Evolutionary conservation across 2,797 vertebrate species (phyloP).

Genomic region (Furcifer pardalis): DNA sequence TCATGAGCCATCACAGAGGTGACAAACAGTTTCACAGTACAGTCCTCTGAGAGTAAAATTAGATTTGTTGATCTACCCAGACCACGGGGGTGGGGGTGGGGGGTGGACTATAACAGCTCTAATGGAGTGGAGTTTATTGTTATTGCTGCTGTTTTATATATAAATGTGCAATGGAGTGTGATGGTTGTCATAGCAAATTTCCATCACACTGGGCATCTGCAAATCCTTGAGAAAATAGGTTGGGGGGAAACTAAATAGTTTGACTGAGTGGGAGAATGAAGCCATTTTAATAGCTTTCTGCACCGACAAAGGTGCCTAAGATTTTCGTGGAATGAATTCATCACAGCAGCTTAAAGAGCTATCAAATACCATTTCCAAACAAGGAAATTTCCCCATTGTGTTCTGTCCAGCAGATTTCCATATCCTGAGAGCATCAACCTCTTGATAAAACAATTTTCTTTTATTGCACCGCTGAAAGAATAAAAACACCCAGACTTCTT

Average conservation of each 20-base stretch:
- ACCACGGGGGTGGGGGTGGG: slow-evolving; percentile 36
- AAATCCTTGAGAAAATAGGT: slow-evolving; percentile 42
- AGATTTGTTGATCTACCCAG: slow-evolving; percentile 14
- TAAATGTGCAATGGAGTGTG: slow-evolving; percentile 45
- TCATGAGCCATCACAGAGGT: neutral
- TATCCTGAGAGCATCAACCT: slow-evolving; percentile 7
- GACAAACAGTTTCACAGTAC: neutral
- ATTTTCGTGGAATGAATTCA: slow-evolving; percentile 21
- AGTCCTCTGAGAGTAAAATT: neutral
- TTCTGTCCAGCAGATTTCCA: slow-evolving; percentile 12
- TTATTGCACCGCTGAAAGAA: neutral
- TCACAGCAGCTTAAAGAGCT: slow-evolving; percentile 20
- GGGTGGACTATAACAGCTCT: slow-evolving; percentile 1
- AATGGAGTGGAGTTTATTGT: slow-evolving; percentile 16
- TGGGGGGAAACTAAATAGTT: slow-evolving; percentile 26
- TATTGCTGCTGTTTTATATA: slow-evolving; percentile 12
- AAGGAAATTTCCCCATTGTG: slow-evolving; percentile 29
- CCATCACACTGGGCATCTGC: slow-evolving; percentile 29
- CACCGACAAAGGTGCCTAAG: neutral
- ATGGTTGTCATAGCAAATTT: slow-evolving; percentile 58
- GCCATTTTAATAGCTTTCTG: slow-evolving; percentile 40
- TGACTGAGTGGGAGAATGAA: neutral
- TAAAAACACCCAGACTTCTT: slow-evolving; percentile 3
- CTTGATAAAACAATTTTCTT: slow-evolving; percentile 3
- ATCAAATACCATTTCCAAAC: slow-evolving; percentile 3